Evolutionary conservation across 2,113 vertebrate genomes (phyloP), one percentile per base, ranked within the genome.

Genomic region (Gymnarchus niloticus): DNA sequence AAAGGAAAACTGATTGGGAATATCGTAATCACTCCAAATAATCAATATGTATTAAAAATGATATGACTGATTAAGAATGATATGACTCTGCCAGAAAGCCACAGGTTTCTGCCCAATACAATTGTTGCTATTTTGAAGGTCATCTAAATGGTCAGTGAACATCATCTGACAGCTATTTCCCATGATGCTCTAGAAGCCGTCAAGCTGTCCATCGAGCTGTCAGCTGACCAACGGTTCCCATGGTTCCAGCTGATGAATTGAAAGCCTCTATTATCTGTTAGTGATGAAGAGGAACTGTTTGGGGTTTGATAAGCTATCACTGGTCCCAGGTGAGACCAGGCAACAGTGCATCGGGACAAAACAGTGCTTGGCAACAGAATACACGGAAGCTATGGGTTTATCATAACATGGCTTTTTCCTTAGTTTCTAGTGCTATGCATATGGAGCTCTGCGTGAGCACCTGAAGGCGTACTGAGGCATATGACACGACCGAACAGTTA

Each of bases 271-370:
- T 97, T 97, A 96, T 97, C 95, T 95, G 93, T 89, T 90, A 91
- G 90, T 93, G 93, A 91, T 93, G 94, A 95, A 94, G 94, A 95
- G 94, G 95, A 96, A 95, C 98, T 99, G 98, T 96, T 97, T 94
- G 91, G 95, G 96, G 96, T 98, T 99, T 98, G 98, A 99, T 99
- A 99, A 99, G 97, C 95, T 99, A 99, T 99, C 98, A 97, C 96
- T 93, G 93, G 95, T 99, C 98, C 97, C 98, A 99, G 98, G 97
- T 98, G 97, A 99, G 95, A 93, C 93, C 91, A 92, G 90, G 93
- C 95, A 96, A 97, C 95, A 95, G 95, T 95, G 92, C 94, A 93
- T 97, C 95, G 95, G 95, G 94, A 95, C 94, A 95, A 96, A 96
- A 94, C 95, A 95, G 94, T 93, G 94, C 94, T 90, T 93, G 93